Percentiles rank a stretch among this genome's conserved stretches.
These are phyloP conservation scores for Semotilus atromaculatus DNA, from an alignment of 2,797 vertebrate species.

Conservation along the genomic window DNA sequence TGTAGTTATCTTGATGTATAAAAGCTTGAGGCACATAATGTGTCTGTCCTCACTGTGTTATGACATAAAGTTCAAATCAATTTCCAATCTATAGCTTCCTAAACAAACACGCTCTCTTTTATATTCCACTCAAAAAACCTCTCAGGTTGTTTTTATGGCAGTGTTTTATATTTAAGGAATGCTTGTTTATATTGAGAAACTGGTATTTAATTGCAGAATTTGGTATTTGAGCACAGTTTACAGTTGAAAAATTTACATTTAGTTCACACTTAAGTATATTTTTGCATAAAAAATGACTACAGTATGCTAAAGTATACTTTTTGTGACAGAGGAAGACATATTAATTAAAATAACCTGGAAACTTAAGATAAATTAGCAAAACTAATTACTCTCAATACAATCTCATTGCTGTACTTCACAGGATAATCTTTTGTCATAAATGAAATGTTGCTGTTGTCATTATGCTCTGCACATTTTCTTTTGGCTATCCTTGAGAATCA, in stretches of 20 bases:
- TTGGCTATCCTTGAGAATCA: background rate
- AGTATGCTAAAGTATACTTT: background rate
- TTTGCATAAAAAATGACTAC: background rate
- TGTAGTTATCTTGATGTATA: background rate
- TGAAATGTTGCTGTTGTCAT: background rate
- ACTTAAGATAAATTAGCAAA: background rate
- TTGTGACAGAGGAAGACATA: background rate
- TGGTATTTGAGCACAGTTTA: background rate
- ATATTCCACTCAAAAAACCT: background rate
- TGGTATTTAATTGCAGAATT: background rate
- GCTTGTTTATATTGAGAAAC: background rate
- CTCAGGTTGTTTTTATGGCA: background rate
- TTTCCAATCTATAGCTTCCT: background rate
- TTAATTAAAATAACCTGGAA: background rate
- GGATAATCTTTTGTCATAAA: background rate
- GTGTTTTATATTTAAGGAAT: background rate
- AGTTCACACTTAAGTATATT: background rate
- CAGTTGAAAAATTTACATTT: background rate
- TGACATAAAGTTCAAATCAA: slow-evolving; percentile 4
- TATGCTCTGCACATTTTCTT: background rate
- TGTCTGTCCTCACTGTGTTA: background rate
- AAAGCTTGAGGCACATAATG: slow-evolving; percentile 27
- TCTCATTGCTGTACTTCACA: background rate
- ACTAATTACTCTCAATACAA: background rate
- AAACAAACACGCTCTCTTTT: slow-evolving; percentile 1